phyloP scores from a whole-genome alignment of 1,140 invertebrate species.

The Drosophila tristis region DNA sequence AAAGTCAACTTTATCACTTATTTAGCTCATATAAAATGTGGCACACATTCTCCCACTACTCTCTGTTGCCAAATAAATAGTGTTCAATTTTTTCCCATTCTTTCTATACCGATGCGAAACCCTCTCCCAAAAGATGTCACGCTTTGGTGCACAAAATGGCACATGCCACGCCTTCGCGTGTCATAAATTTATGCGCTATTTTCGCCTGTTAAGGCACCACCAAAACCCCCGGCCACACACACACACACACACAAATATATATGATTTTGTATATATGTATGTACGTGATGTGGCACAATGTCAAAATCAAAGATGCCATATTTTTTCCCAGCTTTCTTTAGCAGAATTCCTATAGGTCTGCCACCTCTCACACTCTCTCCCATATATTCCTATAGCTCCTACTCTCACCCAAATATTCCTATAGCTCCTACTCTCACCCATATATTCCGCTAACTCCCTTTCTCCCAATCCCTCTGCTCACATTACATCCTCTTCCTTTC shows the following conservation, averaged over 20 bases:
- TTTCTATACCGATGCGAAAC: not conserved
- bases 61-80: constrained; percentile 64
- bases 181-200: constrained; percentile 72
- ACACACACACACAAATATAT: constrained; percentile 5
- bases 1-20: constrained; percentile 78
- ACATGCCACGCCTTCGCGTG: constrained; percentile 48
- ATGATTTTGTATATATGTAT: constrained; percentile 32
- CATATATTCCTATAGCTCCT: too few species aligned
- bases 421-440: too few species aligned
- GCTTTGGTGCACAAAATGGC: constrained; percentile 73
- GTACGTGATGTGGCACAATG: constrained; percentile 54
- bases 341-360: constrained; percentile 19
- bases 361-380: not conserved
- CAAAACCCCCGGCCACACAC: constrained; percentile 9
- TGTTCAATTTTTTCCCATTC: constrained; percentile 54
- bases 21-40: constrained; percentile 56
- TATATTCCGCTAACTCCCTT: constrained; percentile 2
- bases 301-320: constrained; percentile 73
- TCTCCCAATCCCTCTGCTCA: too few species aligned
- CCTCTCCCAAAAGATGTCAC: constrained; percentile 45
- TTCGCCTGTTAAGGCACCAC: constrained; percentile 51
- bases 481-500: not conserved
- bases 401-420: too few species aligned
- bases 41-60: constrained; percentile 27
- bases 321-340: constrained; percentile 57